These are phyloP conservation scores for Corythornis vintsioides DNA, from an alignment of 2,113 vertebrate species.

Conservation along the genomic window DNA sequence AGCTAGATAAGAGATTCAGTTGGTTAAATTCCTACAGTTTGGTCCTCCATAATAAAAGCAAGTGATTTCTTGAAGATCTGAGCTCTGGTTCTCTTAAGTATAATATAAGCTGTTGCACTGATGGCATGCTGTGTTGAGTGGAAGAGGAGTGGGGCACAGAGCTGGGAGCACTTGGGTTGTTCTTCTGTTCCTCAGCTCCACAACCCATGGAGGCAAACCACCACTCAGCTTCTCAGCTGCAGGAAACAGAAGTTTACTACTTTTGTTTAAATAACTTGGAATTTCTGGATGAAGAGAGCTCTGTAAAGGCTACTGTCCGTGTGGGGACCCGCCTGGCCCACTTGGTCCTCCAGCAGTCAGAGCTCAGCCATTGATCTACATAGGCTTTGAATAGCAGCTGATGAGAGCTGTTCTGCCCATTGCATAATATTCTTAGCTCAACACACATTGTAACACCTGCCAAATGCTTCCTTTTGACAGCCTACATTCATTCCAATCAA, in stretches of 20 bases:
- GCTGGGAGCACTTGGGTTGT: neutral
- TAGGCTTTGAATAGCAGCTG: slow-evolving; percentile 60
- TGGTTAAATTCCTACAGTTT: neutral
- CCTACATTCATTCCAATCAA: slow-evolving; percentile 99
- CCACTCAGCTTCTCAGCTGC: neutral
- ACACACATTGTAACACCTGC: slow-evolving; percentile 66
- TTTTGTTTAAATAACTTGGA: neutral
- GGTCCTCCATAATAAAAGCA: neutral
- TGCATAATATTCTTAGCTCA: slow-evolving; percentile 43
- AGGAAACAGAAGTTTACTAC: rapidly evolving
- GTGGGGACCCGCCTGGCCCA: rapidly evolving
- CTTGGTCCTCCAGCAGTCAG: neutral
- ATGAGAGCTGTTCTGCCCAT: slow-evolving; percentile 50
- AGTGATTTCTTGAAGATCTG: neutral
- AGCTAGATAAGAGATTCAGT: neutral
- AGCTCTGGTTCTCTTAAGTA: neutral
- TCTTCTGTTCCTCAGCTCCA: neutral
- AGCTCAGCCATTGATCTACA: slow-evolving; percentile 58
- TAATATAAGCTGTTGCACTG: neutral
- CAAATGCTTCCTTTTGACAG: slow-evolving; percentile 80
- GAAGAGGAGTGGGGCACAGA: neutral
- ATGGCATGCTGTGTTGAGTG: neutral
- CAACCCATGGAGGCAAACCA: neutral
- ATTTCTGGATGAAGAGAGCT: neutral
- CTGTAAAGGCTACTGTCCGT: neutral